Conservation (phyloP, 2,888 invertebrate genomes). For the Drosophila anomelani region DNA sequence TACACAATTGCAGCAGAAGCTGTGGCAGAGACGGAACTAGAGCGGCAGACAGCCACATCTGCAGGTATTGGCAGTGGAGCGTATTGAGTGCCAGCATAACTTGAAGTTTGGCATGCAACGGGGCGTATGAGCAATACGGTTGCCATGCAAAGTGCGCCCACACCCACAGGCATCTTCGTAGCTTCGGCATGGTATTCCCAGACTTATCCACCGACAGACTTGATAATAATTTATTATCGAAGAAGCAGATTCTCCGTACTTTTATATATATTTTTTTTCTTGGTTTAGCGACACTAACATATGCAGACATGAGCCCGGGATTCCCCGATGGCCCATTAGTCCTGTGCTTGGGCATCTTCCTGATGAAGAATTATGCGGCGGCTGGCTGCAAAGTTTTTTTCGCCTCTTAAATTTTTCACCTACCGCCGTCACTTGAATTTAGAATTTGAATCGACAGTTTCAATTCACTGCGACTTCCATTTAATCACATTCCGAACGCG, state of each 20-base stretch:
- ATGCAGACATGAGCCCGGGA: conserved; percentile 47
- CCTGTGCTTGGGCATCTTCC: conserved; percentile 69
- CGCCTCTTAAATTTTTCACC: conserved; percentile 7
- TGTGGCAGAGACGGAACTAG: conserved; percentile 46
- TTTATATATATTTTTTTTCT: not conserved
- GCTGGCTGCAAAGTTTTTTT: conserved; percentile 13
- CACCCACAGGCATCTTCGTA: conserved; percentile 10
- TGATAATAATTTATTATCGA: conserved; percentile 81
- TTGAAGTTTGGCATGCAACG: conserved; percentile 60
- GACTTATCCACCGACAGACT: conserved; percentile 59
- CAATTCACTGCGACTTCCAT: conserved; percentile 15
- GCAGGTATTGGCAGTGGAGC: conserved; percentile 68
- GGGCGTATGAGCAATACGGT: conserved; percentile 72
- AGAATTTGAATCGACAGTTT: conserved; percentile 14
- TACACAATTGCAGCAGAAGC: conserved; percentile 42
- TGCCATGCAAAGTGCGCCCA: conserved; percentile 65
- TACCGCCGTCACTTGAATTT: conserved; percentile 1
- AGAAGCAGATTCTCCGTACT: conserved; percentile 32
- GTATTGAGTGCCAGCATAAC: conserved; percentile 65
- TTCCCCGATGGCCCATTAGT: conserved; percentile 78
- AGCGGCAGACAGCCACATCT: conserved; percentile 53
- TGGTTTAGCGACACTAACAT: conserved; percentile 43
- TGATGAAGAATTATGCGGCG: conserved; percentile 76
- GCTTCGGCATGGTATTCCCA: conserved; percentile 15
- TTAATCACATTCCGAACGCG: conserved; percentile 31